These are phyloP conservation scores for Chrysaora quinquecirrha DNA, from an alignment of 30 jellyfish, hydroid and myxozoan genomes.

Conservation along the genomic window DNA sequence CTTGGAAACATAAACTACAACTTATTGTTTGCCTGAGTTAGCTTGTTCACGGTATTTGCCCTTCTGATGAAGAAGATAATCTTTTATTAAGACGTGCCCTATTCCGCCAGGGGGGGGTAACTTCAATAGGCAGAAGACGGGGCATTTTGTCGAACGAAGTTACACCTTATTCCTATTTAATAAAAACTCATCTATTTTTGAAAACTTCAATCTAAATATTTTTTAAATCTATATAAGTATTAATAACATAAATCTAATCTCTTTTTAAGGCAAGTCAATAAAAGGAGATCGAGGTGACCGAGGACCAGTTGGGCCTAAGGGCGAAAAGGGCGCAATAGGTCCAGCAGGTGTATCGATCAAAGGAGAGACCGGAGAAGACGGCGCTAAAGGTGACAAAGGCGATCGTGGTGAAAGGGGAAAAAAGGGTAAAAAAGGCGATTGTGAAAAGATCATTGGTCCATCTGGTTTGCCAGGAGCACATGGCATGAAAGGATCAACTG, in stretches of 20 bases:
- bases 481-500: slow-evolving; percentile 76
- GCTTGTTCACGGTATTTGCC: too few species aligned
- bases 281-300: slow-evolving; percentile 40
- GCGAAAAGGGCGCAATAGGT: slow-evolving; percentile 68
- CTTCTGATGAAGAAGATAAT: too few species aligned
- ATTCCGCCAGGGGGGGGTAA: too few species aligned
- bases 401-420: slow-evolving; percentile 67
- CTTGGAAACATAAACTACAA: too few species aligned
- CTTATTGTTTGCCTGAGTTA: too few species aligned
- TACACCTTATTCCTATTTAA: too few species aligned
- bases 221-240: not conserved
- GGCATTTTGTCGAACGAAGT: too few species aligned
- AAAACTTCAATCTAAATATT: too few species aligned
- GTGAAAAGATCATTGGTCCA: not conserved
- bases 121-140: too few species aligned
- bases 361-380: slow-evolving; percentile 71
- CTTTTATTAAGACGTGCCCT: too few species aligned
- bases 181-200: too few species aligned
- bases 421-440: slow-evolving; percentile 56
- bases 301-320: slow-evolving; percentile 70
- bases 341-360: slow-evolving; percentile 28
- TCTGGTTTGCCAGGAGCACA: slow-evolving; percentile 29
- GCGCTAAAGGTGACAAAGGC: slow-evolving; percentile 80
- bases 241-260: not conserved
- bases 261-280: not conserved